Percentiles rank a stretch among this genome's conserved stretches.
These are phyloP conservation scores for Nylanderia fulva DNA, from an alignment of 1,140 invertebrate genomes.

Conservation along the genomic window DNA sequence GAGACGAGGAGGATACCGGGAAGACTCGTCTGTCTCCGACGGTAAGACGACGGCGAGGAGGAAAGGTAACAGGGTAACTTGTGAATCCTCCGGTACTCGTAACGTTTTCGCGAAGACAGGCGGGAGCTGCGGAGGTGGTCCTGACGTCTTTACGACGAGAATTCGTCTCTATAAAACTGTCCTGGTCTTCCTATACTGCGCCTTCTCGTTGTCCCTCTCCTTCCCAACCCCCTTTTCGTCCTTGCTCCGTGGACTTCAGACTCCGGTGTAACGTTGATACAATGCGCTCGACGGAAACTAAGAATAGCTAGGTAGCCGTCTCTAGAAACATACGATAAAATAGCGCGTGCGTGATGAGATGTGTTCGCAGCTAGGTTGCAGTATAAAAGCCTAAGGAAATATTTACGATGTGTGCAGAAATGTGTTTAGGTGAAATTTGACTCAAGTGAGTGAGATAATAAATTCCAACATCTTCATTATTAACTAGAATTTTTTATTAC, in stretches of 20 bases:
- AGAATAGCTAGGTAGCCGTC: conserved; percentile 63
- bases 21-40: conserved; percentile 62
- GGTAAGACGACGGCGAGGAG: conserved; percentile 53
- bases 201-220: neutral
- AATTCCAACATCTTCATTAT: neutral
- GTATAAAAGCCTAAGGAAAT: neutral
- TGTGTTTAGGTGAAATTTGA: neutral
- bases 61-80: conserved; percentile 76
- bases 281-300: conserved; percentile 65
- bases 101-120: conserved; percentile 73
- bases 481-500: neutral
- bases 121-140: conserved; percentile 76
- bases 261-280: conserved; percentile 69
- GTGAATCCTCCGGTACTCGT: conserved; percentile 78
- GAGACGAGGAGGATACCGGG: conserved; percentile 1
- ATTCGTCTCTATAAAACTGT: conserved; percentile 84
- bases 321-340: conserved; percentile 35
- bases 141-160: conserved; percentile 82
- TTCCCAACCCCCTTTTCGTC: neutral
- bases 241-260: conserved; percentile 45
- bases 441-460: neutral
- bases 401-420: neutral
- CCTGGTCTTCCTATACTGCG: conserved; percentile 70
- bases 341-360: conserved; percentile 1
- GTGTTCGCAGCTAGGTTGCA: conserved; percentile 43